These are phyloP conservation scores for Poeciliopsis turneri DNA, from an alignment of 2,797 vertebrate species.

Conservation along the genomic window DNA sequence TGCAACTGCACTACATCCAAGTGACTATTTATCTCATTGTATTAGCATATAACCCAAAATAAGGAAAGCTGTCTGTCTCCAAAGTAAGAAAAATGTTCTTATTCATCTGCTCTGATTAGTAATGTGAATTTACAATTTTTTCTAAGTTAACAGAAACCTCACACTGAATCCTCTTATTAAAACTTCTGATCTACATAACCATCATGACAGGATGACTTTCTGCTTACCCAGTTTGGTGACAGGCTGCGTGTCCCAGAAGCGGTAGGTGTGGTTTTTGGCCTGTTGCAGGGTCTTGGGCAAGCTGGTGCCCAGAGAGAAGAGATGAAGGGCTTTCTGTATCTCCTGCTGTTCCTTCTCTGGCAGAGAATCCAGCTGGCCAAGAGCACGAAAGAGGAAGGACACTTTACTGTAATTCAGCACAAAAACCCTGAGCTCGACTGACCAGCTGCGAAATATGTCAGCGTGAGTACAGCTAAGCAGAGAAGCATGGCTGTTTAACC, in stretches of 20 bases:
- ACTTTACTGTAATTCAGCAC: slow-evolving; percentile 18
- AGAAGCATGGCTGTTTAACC: not conserved
- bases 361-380: slow-evolving; percentile 86
- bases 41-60: not conserved
- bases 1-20: not conserved
- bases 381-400: slow-evolving; percentile 20
- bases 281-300: slow-evolving; percentile 91
- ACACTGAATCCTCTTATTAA: not conserved
- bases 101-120: not conserved
- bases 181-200: not conserved
- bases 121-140: not conserved
- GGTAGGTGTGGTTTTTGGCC: slow-evolving; percentile 88
- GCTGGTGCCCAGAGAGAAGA: slow-evolving; percentile 88
- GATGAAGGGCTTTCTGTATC: slow-evolving; percentile 94
- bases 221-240: slow-evolving; percentile 90
- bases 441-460: not conserved
- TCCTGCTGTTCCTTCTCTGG: slow-evolving; percentile 95
- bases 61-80: not conserved
- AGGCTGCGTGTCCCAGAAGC: slow-evolving; percentile 96
- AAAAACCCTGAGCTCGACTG: not conserved
- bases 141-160: not conserved
- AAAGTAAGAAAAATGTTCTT: not conserved
- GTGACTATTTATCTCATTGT: not conserved
- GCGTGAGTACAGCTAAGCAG: slow-evolving; percentile 1
- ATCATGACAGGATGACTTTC: not conserved